These are phyloP conservation scores for Macrochelys suwanniensis DNA, from an alignment of 2,797 vertebrate species.

Conservation along the genomic window DNA sequence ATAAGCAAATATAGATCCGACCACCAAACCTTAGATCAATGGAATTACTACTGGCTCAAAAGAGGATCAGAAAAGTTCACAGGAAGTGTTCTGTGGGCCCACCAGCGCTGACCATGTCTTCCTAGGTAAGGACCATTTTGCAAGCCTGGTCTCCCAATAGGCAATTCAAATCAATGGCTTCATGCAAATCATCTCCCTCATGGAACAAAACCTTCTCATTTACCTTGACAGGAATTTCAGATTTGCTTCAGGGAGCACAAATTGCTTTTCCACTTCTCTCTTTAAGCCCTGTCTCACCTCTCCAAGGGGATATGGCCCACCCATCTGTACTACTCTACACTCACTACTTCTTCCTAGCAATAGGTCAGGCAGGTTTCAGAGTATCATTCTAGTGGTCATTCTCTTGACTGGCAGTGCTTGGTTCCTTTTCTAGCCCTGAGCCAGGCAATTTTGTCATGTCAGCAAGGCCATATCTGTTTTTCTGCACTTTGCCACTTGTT, in stretches of 20 bases:
- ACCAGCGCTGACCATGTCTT: neutral
- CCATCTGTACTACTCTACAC: no score
- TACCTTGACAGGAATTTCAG: neutral
- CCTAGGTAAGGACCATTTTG: neutral
- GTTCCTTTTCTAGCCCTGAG: neutral
- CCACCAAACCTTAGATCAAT: neutral
- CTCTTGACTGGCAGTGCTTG: neutral
- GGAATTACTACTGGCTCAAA: neutral
- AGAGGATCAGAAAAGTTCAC: neutral
- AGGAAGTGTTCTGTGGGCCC: neutral
- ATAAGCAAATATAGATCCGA: neutral
- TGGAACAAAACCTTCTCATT: neutral
- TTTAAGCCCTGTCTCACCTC: neutral
- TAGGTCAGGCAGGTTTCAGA: neutral
- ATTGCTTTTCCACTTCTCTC: neutral
- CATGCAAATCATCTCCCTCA: neutral
- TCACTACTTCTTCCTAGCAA: neutral
- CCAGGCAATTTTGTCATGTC: neutral
- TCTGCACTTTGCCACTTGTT: neutral
- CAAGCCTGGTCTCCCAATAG: neutral
- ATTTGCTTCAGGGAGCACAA: neutral
- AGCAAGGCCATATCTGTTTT: neutral
- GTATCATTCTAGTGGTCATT: neutral
- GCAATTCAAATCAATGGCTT: neutral
- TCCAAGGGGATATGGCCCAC: neutral